Evolutionary conservation across 2,797 vertebrate genomes (phyloP).

Genomic region (Gymnothorax javanicus): DNA sequence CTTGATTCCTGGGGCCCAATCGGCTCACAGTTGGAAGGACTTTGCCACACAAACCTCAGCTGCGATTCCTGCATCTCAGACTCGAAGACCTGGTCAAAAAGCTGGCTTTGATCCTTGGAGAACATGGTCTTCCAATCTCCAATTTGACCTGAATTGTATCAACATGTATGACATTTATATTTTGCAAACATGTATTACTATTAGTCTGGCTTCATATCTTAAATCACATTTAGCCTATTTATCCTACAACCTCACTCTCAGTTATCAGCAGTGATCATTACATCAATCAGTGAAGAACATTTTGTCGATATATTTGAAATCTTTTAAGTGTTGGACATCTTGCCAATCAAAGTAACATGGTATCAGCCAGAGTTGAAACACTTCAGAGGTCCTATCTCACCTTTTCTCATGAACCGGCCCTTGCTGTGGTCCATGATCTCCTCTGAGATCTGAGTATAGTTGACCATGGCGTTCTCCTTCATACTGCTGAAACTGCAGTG

Average conservation of each 20-base stretch:
- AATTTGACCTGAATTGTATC: conserved; percentile 64
- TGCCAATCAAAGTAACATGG: too few species aligned
- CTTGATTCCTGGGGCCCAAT: not conserved
- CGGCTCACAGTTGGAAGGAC: not conserved
- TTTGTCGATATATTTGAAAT: too few species aligned
- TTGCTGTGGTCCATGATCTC: conserved; percentile 81
- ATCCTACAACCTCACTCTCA: not conserved
- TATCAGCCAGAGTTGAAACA: too few species aligned
- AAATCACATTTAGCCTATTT: too few species aligned
- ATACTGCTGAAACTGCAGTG: conserved; percentile 78
- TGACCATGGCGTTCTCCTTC: conserved; percentile 80
- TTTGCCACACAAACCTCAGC: conserved; percentile 63
- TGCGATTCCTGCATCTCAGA: conserved; percentile 65
- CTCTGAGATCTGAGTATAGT: conserved; percentile 70
- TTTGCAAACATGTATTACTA: too few species aligned
- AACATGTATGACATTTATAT: too few species aligned
- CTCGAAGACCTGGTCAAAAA: conserved; percentile 67
- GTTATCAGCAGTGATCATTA: too few species aligned
- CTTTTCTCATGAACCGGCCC: conserved; percentile 85
- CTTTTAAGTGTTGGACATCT: too few species aligned
- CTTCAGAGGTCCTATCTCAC: conserved; percentile 52
- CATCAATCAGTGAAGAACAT: too few species aligned
- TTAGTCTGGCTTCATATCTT: too few species aligned
- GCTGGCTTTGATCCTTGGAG: conserved; percentile 65
- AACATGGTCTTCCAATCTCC: conserved; percentile 82